Evolutionary conservation across 2,113 vertebrate species (phyloP).

Genomic region (Galemys pyrenaicus): DNA sequence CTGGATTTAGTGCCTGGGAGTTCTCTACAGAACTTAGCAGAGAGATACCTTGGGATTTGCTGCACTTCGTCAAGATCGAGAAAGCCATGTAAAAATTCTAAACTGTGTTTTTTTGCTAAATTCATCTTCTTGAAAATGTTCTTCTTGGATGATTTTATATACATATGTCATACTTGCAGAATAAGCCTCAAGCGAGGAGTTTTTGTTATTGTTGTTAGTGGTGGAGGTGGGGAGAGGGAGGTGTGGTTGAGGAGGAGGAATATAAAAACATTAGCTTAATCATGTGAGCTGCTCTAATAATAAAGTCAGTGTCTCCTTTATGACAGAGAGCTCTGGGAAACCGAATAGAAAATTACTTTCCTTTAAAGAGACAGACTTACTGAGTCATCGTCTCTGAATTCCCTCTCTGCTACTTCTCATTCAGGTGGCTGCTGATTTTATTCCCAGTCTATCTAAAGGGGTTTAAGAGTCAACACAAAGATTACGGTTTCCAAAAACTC

Average conservation of each 20-base stretch:
- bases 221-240: neutral
- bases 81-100: neutral
- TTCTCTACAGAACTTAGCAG: neutral
- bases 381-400: constrained; percentile 62
- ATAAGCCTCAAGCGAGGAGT: neutral
- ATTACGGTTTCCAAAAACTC: constrained; percentile 55
- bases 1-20: neutral
- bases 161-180: constrained; percentile 18
- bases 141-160: constrained; percentile 66
- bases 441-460: constrained; percentile 54
- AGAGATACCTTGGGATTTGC: neutral
- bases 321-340: constrained; percentile 70
- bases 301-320: constrained; percentile 61
- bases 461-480: constrained; percentile 62
- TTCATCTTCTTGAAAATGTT: constrained; percentile 74
- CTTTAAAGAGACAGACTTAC: constrained; percentile 75
- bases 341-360: constrained; percentile 74
- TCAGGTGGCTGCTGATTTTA: constrained; percentile 58
- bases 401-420: constrained; percentile 35
- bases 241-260: constrained; percentile 42
- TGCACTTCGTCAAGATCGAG: constrained; percentile 55
- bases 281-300: constrained; percentile 68
- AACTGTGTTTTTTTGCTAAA: constrained; percentile 52
- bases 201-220: neutral
- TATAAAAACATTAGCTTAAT: constrained; percentile 42